Evolutionary conservation across 2,888 invertebrate genomes (phyloP).

Genomic region (Latrodectus elegans): DNA sequence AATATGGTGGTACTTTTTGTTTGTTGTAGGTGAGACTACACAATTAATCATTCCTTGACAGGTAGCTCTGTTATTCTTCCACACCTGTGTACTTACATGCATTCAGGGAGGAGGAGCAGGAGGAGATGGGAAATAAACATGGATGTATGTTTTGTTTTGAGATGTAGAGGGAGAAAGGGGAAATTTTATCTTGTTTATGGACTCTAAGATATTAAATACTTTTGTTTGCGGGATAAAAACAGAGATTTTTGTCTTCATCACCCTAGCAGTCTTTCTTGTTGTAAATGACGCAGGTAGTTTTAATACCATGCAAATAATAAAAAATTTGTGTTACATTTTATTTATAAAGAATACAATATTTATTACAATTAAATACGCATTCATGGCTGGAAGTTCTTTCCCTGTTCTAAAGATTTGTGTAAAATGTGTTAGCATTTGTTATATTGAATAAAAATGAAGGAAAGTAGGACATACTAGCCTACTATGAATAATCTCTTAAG

Average conservation of each 20-base stretch:
- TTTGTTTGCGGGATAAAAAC: background rate
- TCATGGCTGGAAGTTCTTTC: too few species aligned
- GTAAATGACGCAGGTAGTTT: too few species aligned
- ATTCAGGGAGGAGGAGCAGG: background rate
- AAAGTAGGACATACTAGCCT: too few species aligned
- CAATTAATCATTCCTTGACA: slow-evolving; percentile 51
- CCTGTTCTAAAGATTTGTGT: too few species aligned
- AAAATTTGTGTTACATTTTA: too few species aligned
- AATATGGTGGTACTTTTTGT: slow-evolving; percentile 6
- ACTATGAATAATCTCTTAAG: too few species aligned
- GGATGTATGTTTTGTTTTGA: background rate
- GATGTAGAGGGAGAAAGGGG: too few species aligned
- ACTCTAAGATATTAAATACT: background rate
- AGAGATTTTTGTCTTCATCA: background rate
- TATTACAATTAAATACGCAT: too few species aligned
- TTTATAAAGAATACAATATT: too few species aligned
- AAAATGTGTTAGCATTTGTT: too few species aligned
- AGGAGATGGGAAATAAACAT: background rate
- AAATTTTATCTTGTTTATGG: slow-evolving; percentile 7
- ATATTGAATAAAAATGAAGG: too few species aligned
- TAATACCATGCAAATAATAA: too few species aligned
- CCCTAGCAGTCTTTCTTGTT: background rate
- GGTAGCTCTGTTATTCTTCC: background rate
- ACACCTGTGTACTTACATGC: slow-evolving; percentile 10
- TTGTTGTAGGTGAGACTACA: slow-evolving; percentile 14